A percentile compares a stretch with the other conserved stretches of the same genome.
These are phyloP conservation scores for Neoitamus cyanurus DNA, from an alignment of 2,888 invertebrate species.

Conservation along the genomic window DNA sequence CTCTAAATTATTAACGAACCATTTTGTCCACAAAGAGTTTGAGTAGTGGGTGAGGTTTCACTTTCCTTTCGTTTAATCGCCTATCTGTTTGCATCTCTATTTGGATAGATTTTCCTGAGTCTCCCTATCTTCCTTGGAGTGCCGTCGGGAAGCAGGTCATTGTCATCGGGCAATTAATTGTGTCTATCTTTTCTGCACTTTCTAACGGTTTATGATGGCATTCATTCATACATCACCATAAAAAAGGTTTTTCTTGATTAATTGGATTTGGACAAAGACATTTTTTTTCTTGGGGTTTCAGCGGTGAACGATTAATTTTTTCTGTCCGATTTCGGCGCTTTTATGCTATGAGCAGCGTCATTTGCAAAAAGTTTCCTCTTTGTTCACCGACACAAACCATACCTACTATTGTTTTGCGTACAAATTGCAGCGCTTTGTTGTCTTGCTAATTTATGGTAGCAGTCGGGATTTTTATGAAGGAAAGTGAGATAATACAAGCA, in stretches of 20 bases:
- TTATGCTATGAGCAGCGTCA: background rate
- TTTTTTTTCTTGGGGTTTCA: background rate
- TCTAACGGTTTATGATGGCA: slow-evolving; percentile 17
- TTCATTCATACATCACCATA: slow-evolving; percentile 28
- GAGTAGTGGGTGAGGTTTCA: slow-evolving; percentile 15
- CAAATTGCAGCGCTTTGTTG: background rate
- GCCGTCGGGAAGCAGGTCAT: background rate
- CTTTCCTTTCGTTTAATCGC: background rate
- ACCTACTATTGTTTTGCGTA: background rate
- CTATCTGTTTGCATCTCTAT: background rate
- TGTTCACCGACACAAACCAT: background rate
- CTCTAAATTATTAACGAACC: background rate
- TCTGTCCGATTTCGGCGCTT: background rate
- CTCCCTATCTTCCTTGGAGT: background rate
- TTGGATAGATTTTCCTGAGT: background rate
- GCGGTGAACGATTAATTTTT: background rate
- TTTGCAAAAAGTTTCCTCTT: background rate
- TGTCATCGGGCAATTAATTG: slow-evolving; percentile 1
- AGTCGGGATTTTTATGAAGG: background rate
- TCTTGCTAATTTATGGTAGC: background rate
- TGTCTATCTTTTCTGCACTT: background rate
- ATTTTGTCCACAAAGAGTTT: background rate
- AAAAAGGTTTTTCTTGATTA: slow-evolving; percentile 7
- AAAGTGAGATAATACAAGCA: background rate
- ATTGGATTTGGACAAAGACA: slow-evolving; percentile 11